phyloP scores from a whole-genome alignment of 1,140 invertebrate genomes.

The Caenorhabditis tropicalis region DNA sequence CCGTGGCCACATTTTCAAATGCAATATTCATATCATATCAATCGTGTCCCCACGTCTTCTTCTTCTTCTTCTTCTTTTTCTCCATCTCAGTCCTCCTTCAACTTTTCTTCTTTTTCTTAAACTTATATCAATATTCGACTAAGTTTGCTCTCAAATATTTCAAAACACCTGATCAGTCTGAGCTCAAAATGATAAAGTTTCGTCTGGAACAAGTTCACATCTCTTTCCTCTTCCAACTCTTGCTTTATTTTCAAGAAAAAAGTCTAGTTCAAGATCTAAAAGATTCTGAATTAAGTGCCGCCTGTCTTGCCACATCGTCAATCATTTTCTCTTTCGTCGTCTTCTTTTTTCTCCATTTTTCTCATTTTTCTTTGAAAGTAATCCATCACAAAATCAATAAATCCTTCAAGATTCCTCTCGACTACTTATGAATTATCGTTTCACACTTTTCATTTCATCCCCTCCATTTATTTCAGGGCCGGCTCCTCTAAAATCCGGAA shows the following conservation, averaged over 20 bases:
- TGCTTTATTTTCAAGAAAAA: background rate
- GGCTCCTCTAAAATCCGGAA: constrained; percentile 20
- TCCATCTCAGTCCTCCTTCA: background rate
- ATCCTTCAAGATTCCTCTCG: background rate
- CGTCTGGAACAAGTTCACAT: background rate
- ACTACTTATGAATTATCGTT: constrained; percentile 2
- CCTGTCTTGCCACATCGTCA: background rate
- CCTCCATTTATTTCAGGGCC: background rate
- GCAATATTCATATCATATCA: constrained; percentile 44
- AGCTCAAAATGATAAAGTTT: background rate
- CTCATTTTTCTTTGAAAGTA: background rate
- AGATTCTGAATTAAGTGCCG: background rate
- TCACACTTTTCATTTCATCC: background rate
- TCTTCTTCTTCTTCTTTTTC: background rate
- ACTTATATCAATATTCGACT: background rate
- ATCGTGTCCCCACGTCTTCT: background rate
- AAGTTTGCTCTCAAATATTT: constrained; percentile 24
- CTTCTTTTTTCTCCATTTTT: background rate
- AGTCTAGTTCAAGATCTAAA: background rate
- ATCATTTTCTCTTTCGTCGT: background rate
- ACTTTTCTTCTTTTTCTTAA: constrained; percentile 1
- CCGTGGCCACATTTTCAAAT: constrained; percentile 36
- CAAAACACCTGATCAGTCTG: background rate
- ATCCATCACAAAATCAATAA: constrained; percentile 35
- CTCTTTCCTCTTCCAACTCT: background rate